A percentile compares a stretch with the other conserved stretches of the same genome.
Evolutionary conservation across 1,140 invertebrate species (phyloP).

Genomic region (Cherax destructor): DNA sequence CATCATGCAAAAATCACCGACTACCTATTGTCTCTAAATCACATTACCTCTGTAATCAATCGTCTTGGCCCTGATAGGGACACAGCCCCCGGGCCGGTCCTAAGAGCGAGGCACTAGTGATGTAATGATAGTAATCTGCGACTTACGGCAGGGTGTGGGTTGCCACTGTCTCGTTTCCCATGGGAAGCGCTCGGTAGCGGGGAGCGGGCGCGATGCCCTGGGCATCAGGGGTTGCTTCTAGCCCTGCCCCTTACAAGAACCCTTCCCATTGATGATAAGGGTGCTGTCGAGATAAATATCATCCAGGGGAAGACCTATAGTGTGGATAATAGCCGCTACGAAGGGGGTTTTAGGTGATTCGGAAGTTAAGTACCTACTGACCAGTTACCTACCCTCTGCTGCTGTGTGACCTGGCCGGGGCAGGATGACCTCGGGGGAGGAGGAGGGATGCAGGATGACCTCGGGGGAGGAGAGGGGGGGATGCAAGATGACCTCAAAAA

Average conservation of each 20-base stretch:
- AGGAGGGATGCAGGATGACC: too few species aligned
- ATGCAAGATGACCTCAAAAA: too few species aligned
- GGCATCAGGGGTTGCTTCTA: not conserved
- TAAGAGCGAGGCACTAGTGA: constrained; percentile 32
- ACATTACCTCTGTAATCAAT: constrained; percentile 43
- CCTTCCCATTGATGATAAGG: constrained; percentile 49
- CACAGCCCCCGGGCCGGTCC: not conserved
- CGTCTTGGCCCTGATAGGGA: constrained; percentile 1
- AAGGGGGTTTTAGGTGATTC: too few species aligned
- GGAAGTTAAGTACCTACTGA: too few species aligned
- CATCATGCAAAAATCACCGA: constrained; percentile 51
- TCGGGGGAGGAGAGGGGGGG: too few species aligned
- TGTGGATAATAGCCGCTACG: too few species aligned
- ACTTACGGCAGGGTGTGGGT: constrained; percentile 28
- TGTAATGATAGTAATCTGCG: constrained; percentile 10
- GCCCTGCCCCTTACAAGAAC: constrained; percentile 21
- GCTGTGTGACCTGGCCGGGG: too few species aligned
- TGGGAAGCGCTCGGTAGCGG: constrained; percentile 34
- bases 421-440: too few species aligned
- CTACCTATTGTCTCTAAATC: constrained; percentile 51
- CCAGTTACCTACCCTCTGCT: too few species aligned
- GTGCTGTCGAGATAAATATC: constrained; percentile 45
- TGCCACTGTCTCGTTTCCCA: constrained; percentile 23
- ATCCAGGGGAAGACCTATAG: constrained; percentile 49
- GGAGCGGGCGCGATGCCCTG: not conserved